Evolutionary conservation across 2,797 vertebrate species (phyloP).

Genomic region (Propithecus perrieri): DNA sequence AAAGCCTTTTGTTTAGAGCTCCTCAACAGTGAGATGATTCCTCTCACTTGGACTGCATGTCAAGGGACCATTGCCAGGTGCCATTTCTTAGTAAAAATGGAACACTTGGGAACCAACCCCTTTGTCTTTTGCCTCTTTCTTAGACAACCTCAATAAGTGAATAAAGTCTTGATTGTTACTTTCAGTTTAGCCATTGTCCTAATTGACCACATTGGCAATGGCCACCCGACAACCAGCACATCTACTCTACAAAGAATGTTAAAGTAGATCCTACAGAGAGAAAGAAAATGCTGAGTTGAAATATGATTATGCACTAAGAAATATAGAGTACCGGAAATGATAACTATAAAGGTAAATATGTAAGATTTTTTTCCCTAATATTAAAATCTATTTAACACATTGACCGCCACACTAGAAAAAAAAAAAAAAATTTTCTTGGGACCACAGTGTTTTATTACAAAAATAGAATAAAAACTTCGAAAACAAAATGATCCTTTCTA

Average conservation of each 20-base stretch:
- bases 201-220: background rate
- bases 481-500: too few relatives aligned
- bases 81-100: background rate
- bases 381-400: background rate
- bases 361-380: background rate
- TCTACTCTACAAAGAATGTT: background rate
- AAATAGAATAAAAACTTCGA: too few relatives aligned
- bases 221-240: background rate
- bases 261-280: too few relatives aligned
- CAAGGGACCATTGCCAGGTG: background rate
- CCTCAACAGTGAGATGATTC: background rate
- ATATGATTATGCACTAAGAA: background rate
- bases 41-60: fast-evolving
- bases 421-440: background rate
- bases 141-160: background rate
- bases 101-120: fast-evolving
- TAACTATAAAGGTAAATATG: background rate
- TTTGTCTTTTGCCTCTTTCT: background rate
- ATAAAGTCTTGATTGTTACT: background rate
- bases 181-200: background rate
- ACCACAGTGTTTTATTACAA: too few relatives aligned
- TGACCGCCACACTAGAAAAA: background rate
- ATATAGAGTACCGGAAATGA: background rate
- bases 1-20: background rate
- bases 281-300: background rate